These are phyloP conservation scores for Pollicipes pollicipes DNA, from an alignment of 1,140 invertebrate species.

Conservation along the genomic window DNA sequence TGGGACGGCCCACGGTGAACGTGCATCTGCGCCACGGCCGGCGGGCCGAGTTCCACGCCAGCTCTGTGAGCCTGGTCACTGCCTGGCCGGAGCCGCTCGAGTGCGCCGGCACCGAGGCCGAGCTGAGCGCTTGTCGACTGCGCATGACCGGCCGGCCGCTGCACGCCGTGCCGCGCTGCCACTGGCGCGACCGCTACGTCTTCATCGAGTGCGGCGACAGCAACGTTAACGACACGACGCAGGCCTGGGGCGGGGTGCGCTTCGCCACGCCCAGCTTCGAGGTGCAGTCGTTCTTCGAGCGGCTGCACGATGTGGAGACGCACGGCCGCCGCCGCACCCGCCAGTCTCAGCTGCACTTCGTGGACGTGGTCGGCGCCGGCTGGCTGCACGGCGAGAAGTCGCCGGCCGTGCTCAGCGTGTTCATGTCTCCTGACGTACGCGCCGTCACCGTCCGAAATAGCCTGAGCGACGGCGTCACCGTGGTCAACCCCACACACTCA, in stretches of 20 bases:
- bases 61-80: conserved; percentile 62
- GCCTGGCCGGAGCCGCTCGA: conserved; percentile 87
- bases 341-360: conserved; percentile 59
- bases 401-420: conserved; percentile 72
- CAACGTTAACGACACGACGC: conserved; percentile 43
- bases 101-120: conserved; percentile 38
- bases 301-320: background rate
- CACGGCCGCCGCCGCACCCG: conserved; percentile 8
- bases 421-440: conserved; percentile 60
- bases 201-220: conserved; percentile 79
- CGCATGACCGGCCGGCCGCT: background rate
- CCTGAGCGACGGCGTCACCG: conserved; percentile 78
- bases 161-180: background rate
- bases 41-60: conserved; percentile 65
- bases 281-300: conserved; percentile 40
- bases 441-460: conserved; percentile 65
- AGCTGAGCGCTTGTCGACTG: background rate
- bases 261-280: conserved; percentile 82
- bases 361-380: conserved; percentile 82
- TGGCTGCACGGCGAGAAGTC: conserved; percentile 89
- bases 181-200: conserved; percentile 44
- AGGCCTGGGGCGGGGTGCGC: conserved; percentile 92
- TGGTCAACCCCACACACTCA: conserved; percentile 68
- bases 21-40: conserved; percentile 62
- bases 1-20: conserved; percentile 79